These are phyloP conservation scores for Saccostrea echinata DNA, from an alignment of 1,140 invertebrate species.

Conservation along the genomic window DNA sequence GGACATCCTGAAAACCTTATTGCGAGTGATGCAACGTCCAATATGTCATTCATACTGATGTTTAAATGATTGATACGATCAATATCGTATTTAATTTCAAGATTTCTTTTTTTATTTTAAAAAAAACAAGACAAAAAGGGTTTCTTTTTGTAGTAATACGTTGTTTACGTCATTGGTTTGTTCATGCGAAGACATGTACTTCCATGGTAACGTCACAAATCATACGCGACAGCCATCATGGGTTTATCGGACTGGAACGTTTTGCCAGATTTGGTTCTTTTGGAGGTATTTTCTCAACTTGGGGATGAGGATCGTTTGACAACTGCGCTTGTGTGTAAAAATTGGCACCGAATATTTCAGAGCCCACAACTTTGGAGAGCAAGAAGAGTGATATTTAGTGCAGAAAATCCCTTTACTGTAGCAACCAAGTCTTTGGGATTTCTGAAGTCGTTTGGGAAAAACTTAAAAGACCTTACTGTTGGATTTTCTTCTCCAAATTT, in stretches of 20 bases:
- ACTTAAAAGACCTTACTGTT: conserved; percentile 52
- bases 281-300: conserved; percentile 56
- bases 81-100: background rate
- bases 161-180: no score
- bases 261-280: conserved; percentile 60
- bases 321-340: conserved; percentile 59
- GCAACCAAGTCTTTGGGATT: conserved; percentile 55
- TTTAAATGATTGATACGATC: background rate
- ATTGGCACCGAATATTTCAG: conserved; percentile 63
- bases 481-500: conserved; percentile 54
- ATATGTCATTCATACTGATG: background rate
- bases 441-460: conserved; percentile 58
- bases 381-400: conserved; percentile 53
- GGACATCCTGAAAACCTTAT: background rate
- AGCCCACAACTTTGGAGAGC: conserved; percentile 60
- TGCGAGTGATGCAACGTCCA: background rate
- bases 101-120: background rate
- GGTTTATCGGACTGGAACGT: conserved; percentile 48
- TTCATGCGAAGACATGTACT: background rate
- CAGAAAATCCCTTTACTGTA: conserved; percentile 22
- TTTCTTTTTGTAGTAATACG: background rate
- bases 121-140: no score
- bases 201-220: background rate
- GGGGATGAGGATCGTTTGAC: conserved; percentile 50
- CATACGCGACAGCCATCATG: background rate